These are phyloP conservation scores for Tromatobia lineatoria DNA, from an alignment of 2,888 invertebrate genomes.

Conservation along the genomic window DNA sequence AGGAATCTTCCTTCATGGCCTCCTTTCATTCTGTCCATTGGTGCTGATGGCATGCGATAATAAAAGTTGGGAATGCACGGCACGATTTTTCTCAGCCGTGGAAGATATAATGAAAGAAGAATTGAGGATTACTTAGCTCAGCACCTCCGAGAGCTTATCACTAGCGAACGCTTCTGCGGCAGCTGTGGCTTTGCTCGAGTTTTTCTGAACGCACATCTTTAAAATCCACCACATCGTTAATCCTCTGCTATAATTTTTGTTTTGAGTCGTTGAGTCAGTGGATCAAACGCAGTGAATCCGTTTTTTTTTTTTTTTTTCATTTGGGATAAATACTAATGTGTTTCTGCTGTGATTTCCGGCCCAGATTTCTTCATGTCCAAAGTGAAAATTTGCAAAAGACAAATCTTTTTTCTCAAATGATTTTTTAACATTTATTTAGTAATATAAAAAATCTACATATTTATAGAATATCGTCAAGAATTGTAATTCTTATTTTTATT, in stretches of 20 bases:
- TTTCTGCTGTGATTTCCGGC: too few relatives aligned
- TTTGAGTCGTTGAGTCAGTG: background rate
- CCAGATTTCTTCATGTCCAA: too few relatives aligned
- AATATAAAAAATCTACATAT: too few relatives aligned
- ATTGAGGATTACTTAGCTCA: slow-evolving; percentile 4
- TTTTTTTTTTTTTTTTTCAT: too few relatives aligned
- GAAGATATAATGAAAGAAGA: slow-evolving; percentile 14
- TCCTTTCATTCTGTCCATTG: background rate
- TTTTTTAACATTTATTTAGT: too few relatives aligned
- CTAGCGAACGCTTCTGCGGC: background rate
- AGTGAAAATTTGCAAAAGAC: too few relatives aligned
- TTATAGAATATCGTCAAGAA: too few relatives aligned
- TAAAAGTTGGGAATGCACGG: slow-evolving; percentile 6
- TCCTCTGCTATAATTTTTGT: background rate
- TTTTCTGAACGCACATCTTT: background rate
- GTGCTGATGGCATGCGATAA: background rate
- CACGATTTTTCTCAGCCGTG: background rate
- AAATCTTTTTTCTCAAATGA: too few relatives aligned
- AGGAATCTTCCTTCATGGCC: background rate
- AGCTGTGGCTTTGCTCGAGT: background rate
- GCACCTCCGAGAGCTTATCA: background rate
- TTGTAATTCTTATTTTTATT: too few relatives aligned
- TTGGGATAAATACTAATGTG: too few relatives aligned
- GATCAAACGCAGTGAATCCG: too few relatives aligned
- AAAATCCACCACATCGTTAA: background rate